Base-by-base conservation (phyloP, 2,113 vertebrate genomes). In the Cololabis saira region DNA sequence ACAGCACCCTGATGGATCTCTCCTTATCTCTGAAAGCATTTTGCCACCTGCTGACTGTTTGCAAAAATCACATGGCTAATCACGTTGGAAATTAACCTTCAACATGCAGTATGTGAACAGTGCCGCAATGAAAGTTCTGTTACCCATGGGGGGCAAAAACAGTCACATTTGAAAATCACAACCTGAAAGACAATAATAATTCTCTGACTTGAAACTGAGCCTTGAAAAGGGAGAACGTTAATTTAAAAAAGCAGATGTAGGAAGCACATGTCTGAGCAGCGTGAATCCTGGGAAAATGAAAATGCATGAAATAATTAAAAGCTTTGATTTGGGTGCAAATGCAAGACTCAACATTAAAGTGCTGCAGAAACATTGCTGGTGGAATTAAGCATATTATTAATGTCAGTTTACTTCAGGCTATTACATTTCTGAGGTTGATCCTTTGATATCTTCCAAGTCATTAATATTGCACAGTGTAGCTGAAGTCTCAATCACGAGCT, bases 11-110 rank as follows among this genome's bases (percentile, higher is more conserved):
- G 77, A 77, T 24, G 15, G 56, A 67, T 77, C 67, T 53, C 30
- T 15, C 77, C 73, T 21, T 56, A 85, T 88, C 71, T 71, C 83
- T 89, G 82, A 88, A 81, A 89, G 76, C 80, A 8, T 66, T 91
- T 92, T 93, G 91, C 91, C 92, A 84, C 82, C 92, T 92, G 71
- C 90, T 91, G 92, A 84, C 89, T 65, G 72, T 42, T 72, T 12
- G 37, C 12, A 67, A 90, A 67, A 85, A 91, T 90, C 84, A 85
- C 90, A 90, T 71, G 56, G 71, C 50, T 43, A 4, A 61, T 61
- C 61, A 11, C 45, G 10, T 14, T 33, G 17, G 12, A 54, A 52
- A 10, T 15, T 14, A 44, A 45, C 8, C 30, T 10, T 47, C 18
- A 43, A 45, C 40, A 27, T 19, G 0, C 24, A n/a, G 11, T 19